A percentile compares a stretch with the other conserved stretches of the same genome.
These are phyloP conservation scores for Chymomyza caudatula DNA, from an alignment of 2,888 invertebrate genomes.

Conservation along the genomic window DNA sequence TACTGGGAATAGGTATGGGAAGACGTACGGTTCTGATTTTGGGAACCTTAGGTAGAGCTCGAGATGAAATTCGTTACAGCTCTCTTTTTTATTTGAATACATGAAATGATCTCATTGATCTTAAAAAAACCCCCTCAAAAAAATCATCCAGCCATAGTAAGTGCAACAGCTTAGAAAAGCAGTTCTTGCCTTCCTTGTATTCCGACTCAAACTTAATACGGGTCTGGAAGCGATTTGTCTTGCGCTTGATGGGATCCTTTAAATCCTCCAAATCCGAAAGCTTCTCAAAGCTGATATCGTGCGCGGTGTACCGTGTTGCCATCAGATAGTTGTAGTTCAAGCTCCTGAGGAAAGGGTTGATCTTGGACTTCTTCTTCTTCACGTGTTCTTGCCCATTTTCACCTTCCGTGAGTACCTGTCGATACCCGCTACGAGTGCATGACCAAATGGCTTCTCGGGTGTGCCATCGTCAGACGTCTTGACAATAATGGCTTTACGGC, in stretches of 20 bases:
- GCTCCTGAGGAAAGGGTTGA: constrained; percentile 98
- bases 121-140: too few relatives aligned
- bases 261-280: constrained; percentile 85
- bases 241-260: constrained; percentile 96
- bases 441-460: constrained; percentile 96
- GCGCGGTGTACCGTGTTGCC: constrained; percentile 97
- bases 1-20: too few relatives aligned
- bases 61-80: too few relatives aligned
- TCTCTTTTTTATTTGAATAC: too few relatives aligned
- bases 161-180: constrained; percentile 87
- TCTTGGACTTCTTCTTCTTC: constrained; percentile 97
- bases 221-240: constrained; percentile 96
- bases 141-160: too few relatives aligned
- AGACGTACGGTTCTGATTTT: too few relatives aligned
- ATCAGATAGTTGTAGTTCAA: constrained; percentile 94
- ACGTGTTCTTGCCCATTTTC: constrained; percentile 95
- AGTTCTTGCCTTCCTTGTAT: constrained; percentile 99
- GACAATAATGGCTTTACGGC: constrained; percentile 96
- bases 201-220: constrained; percentile 97
- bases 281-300: constrained; percentile 94
- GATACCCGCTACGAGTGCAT: constrained; percentile 98
- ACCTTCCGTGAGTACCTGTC: constrained; percentile 98
- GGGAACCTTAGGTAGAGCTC: too few relatives aligned
- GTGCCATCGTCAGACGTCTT: constrained; percentile 98
- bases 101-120: too few relatives aligned